A percentile compares a stretch with the other conserved stretches of the same genome.
These are phyloP conservation scores for Cladorhizidae sp. DNA, from an alignment of 37 sponge, comb jelly and placozoan species.

Conservation along the genomic window DNA sequence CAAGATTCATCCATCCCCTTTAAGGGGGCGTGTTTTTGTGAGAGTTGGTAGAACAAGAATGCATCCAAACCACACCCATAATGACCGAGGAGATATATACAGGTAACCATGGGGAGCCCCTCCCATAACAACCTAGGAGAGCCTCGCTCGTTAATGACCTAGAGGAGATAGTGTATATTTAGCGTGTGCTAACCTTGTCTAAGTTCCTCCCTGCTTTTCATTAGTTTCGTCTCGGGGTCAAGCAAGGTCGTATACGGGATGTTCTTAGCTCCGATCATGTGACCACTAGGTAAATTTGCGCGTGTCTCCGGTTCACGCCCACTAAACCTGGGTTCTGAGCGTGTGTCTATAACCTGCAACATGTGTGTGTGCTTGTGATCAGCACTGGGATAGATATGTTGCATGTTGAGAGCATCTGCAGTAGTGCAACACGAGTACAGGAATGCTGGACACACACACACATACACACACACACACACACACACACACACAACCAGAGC, in stretches of 20 bases:
- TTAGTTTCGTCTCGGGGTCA: slow-evolving; percentile 33
- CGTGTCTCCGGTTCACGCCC: slow-evolving; percentile 79
- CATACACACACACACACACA: slow-evolving; percentile 8
- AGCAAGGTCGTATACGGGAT: slow-evolving; percentile 49
- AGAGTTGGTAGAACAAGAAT: too few relatives aligned
- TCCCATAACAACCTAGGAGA: too few relatives aligned
- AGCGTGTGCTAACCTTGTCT: slow-evolving; percentile 71
- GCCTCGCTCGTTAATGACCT: too few relatives aligned
- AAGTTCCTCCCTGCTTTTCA: slow-evolving; percentile 45
- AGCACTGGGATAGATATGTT: too few relatives aligned
- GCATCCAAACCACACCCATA: too few relatives aligned
- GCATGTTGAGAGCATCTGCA: too few relatives aligned
- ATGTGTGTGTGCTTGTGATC: not conserved
- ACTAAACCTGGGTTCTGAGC: slow-evolving; percentile 57
- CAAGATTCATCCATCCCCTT: too few relatives aligned
- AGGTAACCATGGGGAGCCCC: too few relatives aligned
- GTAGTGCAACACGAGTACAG: too few relatives aligned
- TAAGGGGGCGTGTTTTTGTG: too few relatives aligned
- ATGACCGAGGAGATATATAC: too few relatives aligned
- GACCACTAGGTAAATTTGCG: slow-evolving; percentile 73
- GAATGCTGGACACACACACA: slow-evolving; percentile 5
- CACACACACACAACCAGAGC: not conserved
- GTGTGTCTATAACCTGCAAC: slow-evolving; percentile 77
- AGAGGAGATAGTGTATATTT: too few relatives aligned
- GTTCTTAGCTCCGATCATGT: slow-evolving; percentile 72